A percentile compares a stretch with the other conserved stretches of the same genome.
phyloP scores from a whole-genome alignment of 2,797 vertebrate species.

The Scarus forsteni region DNA sequence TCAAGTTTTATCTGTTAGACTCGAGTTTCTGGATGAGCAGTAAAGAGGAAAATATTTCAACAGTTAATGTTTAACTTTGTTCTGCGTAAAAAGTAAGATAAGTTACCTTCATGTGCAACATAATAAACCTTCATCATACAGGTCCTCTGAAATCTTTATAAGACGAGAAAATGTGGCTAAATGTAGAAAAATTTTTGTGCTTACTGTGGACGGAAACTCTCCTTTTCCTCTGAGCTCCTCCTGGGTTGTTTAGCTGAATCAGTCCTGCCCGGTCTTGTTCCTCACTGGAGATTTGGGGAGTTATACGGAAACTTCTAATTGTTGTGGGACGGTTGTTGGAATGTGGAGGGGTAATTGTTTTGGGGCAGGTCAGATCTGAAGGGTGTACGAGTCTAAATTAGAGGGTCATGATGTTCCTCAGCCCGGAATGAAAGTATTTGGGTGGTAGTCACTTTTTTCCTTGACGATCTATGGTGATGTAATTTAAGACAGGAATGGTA shows the following conservation, averaged over 20 bases:
- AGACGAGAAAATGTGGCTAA: too few species aligned
- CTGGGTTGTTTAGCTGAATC: background rate
- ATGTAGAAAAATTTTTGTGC: too few species aligned
- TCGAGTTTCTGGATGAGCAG: too few species aligned
- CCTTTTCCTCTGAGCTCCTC: too few species aligned
- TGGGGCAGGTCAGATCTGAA: slow-evolving; percentile 29
- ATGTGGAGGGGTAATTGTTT: slow-evolving; percentile 38
- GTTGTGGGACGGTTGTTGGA: slow-evolving; percentile 30
- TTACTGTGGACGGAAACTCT: too few species aligned
- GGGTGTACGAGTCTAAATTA: background rate
- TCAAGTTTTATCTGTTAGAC: too few species aligned
- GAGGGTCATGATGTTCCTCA: slow-evolving; percentile 20
- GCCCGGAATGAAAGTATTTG: slow-evolving; percentile 11
- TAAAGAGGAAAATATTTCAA: too few species aligned
- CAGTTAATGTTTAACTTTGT: too few species aligned
- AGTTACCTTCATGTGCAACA: too few species aligned
- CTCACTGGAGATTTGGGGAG: background rate
- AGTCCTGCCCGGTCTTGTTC: slow-evolving; percentile 26
- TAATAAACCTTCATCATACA: too few species aligned
- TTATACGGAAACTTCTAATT: slow-evolving; percentile 19
- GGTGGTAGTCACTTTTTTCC: background rate
- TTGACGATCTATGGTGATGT: background rate
- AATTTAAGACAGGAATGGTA: background rate
- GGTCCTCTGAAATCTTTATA: too few species aligned
- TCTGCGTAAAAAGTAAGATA: too few species aligned